Conservation (phyloP, 1,140 invertebrate genomes). For the Delia radicum region DNA sequence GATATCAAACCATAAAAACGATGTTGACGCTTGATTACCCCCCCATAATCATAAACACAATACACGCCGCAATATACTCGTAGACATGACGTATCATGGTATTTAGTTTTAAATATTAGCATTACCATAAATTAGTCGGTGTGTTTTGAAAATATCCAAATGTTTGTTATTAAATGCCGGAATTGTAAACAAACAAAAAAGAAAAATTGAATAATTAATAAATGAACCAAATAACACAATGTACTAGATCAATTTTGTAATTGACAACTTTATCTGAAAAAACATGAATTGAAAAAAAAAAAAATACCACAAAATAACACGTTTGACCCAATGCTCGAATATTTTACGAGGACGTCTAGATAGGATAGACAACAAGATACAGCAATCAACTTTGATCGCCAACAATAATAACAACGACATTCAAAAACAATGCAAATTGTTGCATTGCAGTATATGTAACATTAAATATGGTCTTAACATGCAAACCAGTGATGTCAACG, state of each 20-base stretch:
- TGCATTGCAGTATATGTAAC: neutral
- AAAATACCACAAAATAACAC: neutral
- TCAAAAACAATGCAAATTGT: neutral
- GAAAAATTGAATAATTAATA: neutral
- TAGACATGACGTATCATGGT: neutral
- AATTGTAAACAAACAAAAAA: neutral
- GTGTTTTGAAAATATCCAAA: neutral
- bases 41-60: no score
- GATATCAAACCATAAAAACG: no score
- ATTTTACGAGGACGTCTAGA: neutral
- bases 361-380: no score
- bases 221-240: neutral
- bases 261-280: neutral
- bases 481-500: neutral
- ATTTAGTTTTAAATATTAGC: neutral
- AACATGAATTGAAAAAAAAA: neutral
- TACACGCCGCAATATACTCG: neutral
- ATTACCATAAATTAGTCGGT: neutral
- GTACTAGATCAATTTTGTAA: neutral
- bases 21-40: no score
- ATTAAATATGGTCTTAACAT: no score
- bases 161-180: neutral
- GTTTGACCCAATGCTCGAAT: conserved; percentile 1
- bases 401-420: no score
- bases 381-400: no score